These are phyloP conservation scores for Pocota personata DNA, from an alignment of 2,888 invertebrate genomes.

Conservation along the genomic window DNA sequence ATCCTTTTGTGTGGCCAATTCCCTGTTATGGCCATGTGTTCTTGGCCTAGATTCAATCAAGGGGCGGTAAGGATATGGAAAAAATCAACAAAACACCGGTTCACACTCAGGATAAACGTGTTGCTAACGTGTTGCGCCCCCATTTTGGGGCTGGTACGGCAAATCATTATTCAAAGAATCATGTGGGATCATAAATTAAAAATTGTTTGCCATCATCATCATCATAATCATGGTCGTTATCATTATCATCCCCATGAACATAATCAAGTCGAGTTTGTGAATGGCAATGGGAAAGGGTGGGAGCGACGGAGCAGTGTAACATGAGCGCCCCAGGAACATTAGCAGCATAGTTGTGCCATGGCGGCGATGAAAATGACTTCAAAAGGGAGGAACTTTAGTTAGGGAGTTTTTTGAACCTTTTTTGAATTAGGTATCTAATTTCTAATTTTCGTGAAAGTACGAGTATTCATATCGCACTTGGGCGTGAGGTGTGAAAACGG, in stretches of 20 bases:
- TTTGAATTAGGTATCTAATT: not conserved
- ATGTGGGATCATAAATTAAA: constrained; percentile 53
- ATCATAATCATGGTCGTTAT: not conserved
- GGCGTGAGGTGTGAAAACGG: not conserved
- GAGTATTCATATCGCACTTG: not conserved
- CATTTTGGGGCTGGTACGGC: not conserved
- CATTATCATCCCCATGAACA: constrained; percentile 10
- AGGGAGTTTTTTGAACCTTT: not conserved
- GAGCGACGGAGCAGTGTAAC: not conserved
- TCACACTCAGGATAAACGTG: constrained; percentile 22
- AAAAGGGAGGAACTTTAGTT: not conserved
- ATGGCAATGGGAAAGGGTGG: not conserved
- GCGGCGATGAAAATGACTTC: too few relatives aligned
- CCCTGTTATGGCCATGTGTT: constrained; percentile 29
- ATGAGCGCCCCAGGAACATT: not conserved
- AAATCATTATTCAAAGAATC: constrained; percentile 43
- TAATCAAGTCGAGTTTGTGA: constrained; percentile 16
- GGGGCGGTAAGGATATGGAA: not conserved
- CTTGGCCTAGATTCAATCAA: constrained; percentile 38
- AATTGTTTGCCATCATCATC: constrained; percentile 32
- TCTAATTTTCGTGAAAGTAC: not conserved
- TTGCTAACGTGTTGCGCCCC: constrained; percentile 47
- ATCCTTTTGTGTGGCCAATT: constrained; percentile 8
- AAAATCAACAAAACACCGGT: constrained; percentile 27
- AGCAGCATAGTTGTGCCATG: not conserved